Base-by-base conservation (phyloP, 2,888 invertebrate species). In the Chydorus sphaericus region DNA sequence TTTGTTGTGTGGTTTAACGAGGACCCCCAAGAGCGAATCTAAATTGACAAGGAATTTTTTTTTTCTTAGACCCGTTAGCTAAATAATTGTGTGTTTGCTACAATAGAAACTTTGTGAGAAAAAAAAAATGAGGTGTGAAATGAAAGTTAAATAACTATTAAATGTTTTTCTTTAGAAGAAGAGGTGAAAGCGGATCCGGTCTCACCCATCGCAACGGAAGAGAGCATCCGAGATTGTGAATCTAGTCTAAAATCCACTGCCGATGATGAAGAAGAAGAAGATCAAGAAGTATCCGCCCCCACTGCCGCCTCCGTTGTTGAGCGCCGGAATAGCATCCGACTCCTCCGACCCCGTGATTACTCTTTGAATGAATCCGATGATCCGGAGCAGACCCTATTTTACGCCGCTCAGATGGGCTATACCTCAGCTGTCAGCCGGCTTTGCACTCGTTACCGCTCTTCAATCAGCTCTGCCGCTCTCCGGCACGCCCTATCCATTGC, bases 351-450 rank as follows among this genome's bases (percentile, higher is more conserved):
- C n/a, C 38, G 33, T 28, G 38, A 14, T 10, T 28, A 26, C 28
- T 37, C 53, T 36, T 70, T 76, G 57, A 73, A 76, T 65, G 71
- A 73, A 62, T 67, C 73, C 16, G 77, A 77, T 65, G 72, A 71
- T 55, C 76, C 70, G 69, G 81, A 81, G 54, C 79, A 85, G 37
- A 82, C 83, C 1, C 72, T 82, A 1, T 76, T 89, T 29, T 85
- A 86, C 66, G 83, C 55, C 14, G 36, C 39, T 28, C 38, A 55
- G 10, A 28, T 55, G 16, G 55, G 55, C 4, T 49, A 48, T 14
- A 31, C 82, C 52, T 73, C 88, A 30, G 82, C 85, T 7, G 79
- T 83, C 57, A 82, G 80, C 65, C 87, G 85, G 0, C 83, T 85
- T 61, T 79, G 81, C 33, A 78, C 79, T 48, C 69, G 83, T 1